These are phyloP conservation scores for Taenaris catops DNA, from an alignment of 2,888 invertebrate genomes.

Conservation along the genomic window DNA sequence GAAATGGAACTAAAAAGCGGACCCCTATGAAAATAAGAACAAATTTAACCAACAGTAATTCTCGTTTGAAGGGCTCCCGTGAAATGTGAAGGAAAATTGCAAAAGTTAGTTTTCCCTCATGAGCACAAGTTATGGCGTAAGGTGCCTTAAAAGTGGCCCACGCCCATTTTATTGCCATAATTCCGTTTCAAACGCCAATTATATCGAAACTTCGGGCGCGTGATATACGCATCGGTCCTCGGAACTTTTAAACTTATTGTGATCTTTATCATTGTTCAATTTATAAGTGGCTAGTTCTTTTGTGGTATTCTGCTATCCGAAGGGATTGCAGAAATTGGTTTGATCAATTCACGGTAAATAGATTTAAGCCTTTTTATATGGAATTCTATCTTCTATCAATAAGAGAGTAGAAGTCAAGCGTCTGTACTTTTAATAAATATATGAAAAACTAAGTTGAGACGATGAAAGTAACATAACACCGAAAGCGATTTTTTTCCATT, in stretches of 20 bases:
- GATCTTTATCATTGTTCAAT: constrained; percentile 25
- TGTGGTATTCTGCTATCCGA: no score
- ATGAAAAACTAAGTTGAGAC: no score
- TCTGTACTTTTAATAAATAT: no score
- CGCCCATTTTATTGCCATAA: constrained; percentile 35
- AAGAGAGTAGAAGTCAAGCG: no score
- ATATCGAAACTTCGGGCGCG: constrained; percentile 34
- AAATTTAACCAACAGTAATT: constrained; percentile 76
- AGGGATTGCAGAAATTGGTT: no score
- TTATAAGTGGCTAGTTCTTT: constrained; percentile 19
- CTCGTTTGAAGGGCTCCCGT: constrained; percentile 67
- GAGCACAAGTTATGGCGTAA: constrained; percentile 56
- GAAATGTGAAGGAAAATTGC: constrained; percentile 66
- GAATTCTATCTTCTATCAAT: no score
- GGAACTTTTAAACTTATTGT: constrained; percentile 26
- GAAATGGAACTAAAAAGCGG: constrained; percentile 75
- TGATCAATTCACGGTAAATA: no score
- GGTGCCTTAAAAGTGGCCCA: constrained; percentile 41
- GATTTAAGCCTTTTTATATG: no score
- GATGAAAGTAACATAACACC: no score
- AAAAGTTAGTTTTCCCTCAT: constrained; percentile 72
- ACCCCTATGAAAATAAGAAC: constrained; percentile 65
- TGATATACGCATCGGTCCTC: constrained; percentile 22
- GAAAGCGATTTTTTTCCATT: no score
- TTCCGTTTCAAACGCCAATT: constrained; percentile 38